Base-by-base conservation (phyloP, 2,888 invertebrate genomes). In the Hypercompe scribonia region DNA sequence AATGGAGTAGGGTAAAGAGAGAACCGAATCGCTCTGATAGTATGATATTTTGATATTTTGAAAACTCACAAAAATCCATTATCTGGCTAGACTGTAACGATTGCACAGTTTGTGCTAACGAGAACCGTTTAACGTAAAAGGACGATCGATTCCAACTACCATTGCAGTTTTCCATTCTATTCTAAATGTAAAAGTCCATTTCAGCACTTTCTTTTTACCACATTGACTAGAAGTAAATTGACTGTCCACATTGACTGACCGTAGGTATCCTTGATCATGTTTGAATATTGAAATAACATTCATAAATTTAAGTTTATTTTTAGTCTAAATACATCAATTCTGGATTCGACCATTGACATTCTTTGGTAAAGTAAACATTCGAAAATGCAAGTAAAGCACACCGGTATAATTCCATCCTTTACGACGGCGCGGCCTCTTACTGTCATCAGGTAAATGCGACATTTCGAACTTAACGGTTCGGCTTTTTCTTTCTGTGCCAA, bases 171-270 rank as follows among this genome's bases (percentile, higher is more conserved):
- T 65, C 42, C 2, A 31, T 76, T 74, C 24, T 13, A 65, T 77
- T 77, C 61, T 42, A 75, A 74, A 77, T 73, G 58, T 67, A 74
- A 75, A 72, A 73, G 15, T n/a, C 33, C 73, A 73, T 15, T 64
- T 74, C 33, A 65, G 71, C 54, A 65, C 70, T 79, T 77, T 74
- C 34, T 64, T 21, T 21, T 64, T 64, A 24, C 64, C 64, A 64
- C 24, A 64, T 24, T 34, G 64, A 64, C 64, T 64, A 10, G 34
- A 64, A 33, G 64, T 33, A 34, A 33, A 21, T 64, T 34, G 8
- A 64, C 34, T 64, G 34, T 58, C 58, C 58, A 28, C 15, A 58
- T 58, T 4, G 58, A 58, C 58, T 50, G 50, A 58, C 28, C 15
- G 10, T 54, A 58, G 28, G 28, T 28, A 28, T 58, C 13, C 5